Evolutionary conservation across 2,888 invertebrate genomes (phyloP), one percentile per base, ranked within the genome.

Genomic region (Nymphalis urticae): DNA sequence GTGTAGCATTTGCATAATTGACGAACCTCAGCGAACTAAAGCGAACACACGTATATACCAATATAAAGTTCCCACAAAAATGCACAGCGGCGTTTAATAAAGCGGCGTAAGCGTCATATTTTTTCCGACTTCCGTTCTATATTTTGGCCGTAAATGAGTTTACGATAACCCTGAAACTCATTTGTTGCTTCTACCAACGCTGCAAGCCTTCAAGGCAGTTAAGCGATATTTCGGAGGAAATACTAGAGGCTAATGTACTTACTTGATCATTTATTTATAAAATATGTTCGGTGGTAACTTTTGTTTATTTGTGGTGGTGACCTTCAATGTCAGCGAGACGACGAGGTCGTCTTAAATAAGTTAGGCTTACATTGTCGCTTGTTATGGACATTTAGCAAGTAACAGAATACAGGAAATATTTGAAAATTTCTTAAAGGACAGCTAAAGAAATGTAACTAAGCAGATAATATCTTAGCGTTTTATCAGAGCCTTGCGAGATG

Each of bases 161-260:
- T 16, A 48, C 62, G 62, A 54, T 69, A 66, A 70, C 64, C 53
- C 64, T 58, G 64, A 66, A 54, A 61, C 50, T 60, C 27, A 42
- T 61, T 42, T 50, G 48, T 58, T 42, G 56, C 56, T 62, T 56
- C 62, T 53, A 64, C 58, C 32, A 64, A 48, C 48, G 65, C 50
- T 19, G 58, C 70, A 71, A 73, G 68, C 59, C 75, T 74, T 71
- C 84, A 83, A 85, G 84, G 85, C 80, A 75, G 78, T 68, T 81
- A 73, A 78, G 80, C 83, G 83, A 76, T 85, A 83, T 85, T 85
- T 85, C 21, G 54, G 58, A 64, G 61, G 61, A 48, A 66, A 56
- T 62, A 66, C 54, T 62, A 48, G 36, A 66, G 53, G 24, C 51
- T 19, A 53, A 19, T 17, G 54, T 61, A 60, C 60, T 10, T 61